Evolutionary conservation across 2,113 vertebrate genomes (phyloP), one percentile per base, ranked within the genome.

Genomic region (Eonycteris spelaea): DNA sequence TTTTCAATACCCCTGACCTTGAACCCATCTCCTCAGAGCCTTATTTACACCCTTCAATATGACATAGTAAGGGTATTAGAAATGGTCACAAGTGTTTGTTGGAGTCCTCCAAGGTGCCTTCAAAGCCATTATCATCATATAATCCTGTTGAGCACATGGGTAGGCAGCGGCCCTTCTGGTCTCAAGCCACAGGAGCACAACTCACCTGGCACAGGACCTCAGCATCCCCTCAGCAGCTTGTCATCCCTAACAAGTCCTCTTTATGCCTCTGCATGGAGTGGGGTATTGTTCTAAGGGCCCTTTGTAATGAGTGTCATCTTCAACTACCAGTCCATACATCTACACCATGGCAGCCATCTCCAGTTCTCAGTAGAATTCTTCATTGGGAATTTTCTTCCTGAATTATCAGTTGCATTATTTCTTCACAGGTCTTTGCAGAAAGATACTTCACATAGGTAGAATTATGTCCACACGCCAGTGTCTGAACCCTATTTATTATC

Each of bases 71-170:
- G 33, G 15, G 3, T 4, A 19, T 78, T 24, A 59, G 5, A n/a
- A 51, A 89, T 77, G 30, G 21, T 55, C 38, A 24, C 45, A 87
- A 80, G n/a, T 51, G 30, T 22, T 82, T 43, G 28, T 2, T 77
- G 38, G 51, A 85, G 0, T 77, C 22, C 87, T 63, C 43, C 55
- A 83, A 75, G 51, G 12, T 59, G 7, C 22, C 14, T 71, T 40
- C 21, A 38, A 86, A 77, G 43, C 3, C 45, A 22, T 22, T 35
- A 13, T 43, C 51, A 51, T 19, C 45, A 48, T 0, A 0, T 3
- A 7, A 7, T 0, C 24, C 4, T 38, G 45, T 2, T 21, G 16
- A 85, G 14, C 18, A 18, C 6, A 5, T 19, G 33, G 22, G 1
- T 7, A 68, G 11, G 1, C 5, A 35, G 48, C 7, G 30, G 26